phyloP scores from a whole-genome alignment of 2,113 vertebrate species.

The Daubentonia madagascariensis region DNA sequence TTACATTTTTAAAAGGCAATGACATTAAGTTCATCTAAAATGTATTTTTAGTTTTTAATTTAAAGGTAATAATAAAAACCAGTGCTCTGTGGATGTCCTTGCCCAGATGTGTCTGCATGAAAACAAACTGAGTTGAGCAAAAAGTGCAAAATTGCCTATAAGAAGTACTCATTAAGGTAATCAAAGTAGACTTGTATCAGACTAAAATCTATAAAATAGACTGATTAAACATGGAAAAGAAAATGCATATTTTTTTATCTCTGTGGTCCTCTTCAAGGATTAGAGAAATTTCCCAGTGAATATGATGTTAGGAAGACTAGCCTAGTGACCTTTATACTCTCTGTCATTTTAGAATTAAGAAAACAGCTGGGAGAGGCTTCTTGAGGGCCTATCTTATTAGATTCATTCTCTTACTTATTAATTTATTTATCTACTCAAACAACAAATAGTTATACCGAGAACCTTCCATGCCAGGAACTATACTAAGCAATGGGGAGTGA shows the following conservation, averaged over 20 bases:
- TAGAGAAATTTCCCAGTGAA: neutral
- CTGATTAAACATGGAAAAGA: neutral
- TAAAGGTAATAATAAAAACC: neutral
- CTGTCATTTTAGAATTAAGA: neutral
- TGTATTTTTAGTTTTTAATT: neutral
- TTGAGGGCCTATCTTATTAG: neutral
- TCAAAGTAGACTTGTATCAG: neutral
- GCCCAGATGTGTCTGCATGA: neutral
- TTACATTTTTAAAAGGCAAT: neutral
- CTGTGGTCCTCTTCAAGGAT: neutral
- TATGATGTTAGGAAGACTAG: neutral
- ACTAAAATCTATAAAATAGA: neutral
- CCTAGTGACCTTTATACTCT: neutral
- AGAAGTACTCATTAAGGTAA: neutral
- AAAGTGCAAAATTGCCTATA: neutral
- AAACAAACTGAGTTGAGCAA: neutral
- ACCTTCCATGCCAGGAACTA: neutral
- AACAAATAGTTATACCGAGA: neutral
- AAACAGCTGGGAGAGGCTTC: neutral
- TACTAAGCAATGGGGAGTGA: neutral
- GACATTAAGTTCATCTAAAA: neutral
- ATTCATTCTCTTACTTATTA: neutral
- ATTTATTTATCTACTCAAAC: neutral
- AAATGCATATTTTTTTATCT: neutral
- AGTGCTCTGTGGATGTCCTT: neutral